A percentile compares a stretch with the other conserved stretches of the same genome.
These are phyloP conservation scores for Acrossocheilus wenchowensis DNA, from an alignment of 2,797 vertebrate species.

Conservation along the genomic window DNA sequence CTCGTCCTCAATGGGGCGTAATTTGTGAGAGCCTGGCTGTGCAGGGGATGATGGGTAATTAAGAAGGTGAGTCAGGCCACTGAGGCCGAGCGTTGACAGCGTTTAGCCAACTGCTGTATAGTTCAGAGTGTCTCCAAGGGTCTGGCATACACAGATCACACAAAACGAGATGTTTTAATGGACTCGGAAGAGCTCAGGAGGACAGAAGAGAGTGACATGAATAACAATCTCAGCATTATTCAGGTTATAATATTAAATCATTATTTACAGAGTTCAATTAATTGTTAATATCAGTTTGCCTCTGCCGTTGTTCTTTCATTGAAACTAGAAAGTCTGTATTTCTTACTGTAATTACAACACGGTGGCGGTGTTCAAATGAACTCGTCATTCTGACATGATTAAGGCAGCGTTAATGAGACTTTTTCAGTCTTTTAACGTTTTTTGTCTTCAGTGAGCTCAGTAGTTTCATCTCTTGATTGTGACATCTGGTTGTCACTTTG, in stretches of 20 bases:
- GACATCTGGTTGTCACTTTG: conserved; percentile 13
- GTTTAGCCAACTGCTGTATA: conserved; percentile 73
- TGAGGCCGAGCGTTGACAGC: conserved; percentile 74
- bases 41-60: conserved; percentile 83
- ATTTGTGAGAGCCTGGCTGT: conserved; percentile 82
- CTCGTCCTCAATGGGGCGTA: conserved; percentile 80
- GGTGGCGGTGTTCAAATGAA: not conserved
- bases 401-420: not conserved
- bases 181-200: conserved; percentile 41
- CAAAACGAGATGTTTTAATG: conserved; percentile 42
- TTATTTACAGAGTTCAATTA: not conserved
- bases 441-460: not conserved
- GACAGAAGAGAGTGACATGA: conserved; percentile 38
- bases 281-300: not conserved
- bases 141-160: conserved; percentile 20
- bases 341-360: not conserved
- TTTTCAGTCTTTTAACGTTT: not conserved
- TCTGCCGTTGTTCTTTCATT: not conserved
- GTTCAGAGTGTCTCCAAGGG: conserved; percentile 58
- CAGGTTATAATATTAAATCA: not conserved
- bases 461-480: not conserved
- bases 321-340: not conserved
- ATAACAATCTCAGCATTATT: conserved; percentile 17
- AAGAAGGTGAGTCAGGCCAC: conserved; percentile 77
- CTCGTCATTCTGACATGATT: not conserved